phyloP scores from a whole-genome alignment of 2,888 invertebrate species.

The Leistus spinibarbis region DNA sequence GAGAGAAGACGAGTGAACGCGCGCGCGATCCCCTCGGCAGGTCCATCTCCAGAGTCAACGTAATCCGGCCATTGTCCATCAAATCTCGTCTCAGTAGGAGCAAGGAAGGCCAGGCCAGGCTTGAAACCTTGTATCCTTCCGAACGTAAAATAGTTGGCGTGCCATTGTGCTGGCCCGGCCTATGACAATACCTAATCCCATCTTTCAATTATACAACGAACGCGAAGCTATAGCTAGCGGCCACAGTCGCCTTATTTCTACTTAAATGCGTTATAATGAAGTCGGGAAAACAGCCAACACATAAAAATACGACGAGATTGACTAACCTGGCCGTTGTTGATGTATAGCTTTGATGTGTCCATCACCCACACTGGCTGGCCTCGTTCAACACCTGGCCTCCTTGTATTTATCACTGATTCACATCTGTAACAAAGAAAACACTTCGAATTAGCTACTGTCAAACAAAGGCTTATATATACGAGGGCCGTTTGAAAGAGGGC shows the following conservation, averaged over 20 bases:
- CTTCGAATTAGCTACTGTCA: not conserved
- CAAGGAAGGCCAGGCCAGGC: conserved; percentile 30
- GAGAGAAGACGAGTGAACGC: conserved; percentile 26
- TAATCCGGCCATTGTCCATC: conserved; percentile 50
- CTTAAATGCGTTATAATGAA: conserved; percentile 48
- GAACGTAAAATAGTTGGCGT: conserved; percentile 46
- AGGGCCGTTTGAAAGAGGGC: no score
- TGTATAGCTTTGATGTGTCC: not conserved
- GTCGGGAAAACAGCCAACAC: conserved; percentile 23
- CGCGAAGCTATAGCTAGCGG: conserved; percentile 41
- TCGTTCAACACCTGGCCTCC: not conserved
- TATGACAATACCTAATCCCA: conserved; percentile 49
- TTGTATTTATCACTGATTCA: conserved; percentile 1
- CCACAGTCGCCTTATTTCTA: conserved; percentile 39
- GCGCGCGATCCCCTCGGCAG: conserved; percentile 42
- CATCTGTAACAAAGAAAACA: conserved; percentile 1
- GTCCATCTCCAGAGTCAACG: conserved; percentile 12
- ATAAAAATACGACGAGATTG: not conserved
- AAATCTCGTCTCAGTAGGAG: conserved; percentile 21
- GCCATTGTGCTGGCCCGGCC: conserved; percentile 22
- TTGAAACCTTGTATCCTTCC: conserved; percentile 43
- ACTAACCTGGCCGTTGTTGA: not conserved
- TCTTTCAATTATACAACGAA: conserved; percentile 48
- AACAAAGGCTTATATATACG: not conserved
- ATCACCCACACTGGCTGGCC: not conserved